A percentile compares a stretch with the other conserved stretches of the same genome.
These are phyloP conservation scores for Radopholus similis DNA, from an alignment of 1,140 invertebrate species.

Conservation along the genomic window DNA sequence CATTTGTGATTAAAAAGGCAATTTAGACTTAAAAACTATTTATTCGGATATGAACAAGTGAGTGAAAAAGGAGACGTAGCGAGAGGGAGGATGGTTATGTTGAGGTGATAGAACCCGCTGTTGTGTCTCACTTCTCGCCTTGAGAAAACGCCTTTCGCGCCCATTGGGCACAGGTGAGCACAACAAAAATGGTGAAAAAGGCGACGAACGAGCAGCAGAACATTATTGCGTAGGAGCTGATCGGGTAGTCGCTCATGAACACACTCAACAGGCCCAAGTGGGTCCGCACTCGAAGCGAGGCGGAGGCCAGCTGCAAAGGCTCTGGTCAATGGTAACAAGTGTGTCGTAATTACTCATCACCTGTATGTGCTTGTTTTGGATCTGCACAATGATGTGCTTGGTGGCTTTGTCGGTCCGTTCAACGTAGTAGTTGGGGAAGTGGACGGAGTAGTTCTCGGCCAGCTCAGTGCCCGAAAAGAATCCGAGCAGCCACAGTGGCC, in stretches of 20 bases:
- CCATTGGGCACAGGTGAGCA: constrained; percentile 3
- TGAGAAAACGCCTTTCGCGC: background rate
- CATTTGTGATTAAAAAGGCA: no score
- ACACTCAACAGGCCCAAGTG: constrained; percentile 7
- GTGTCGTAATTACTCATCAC: background rate
- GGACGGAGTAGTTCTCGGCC: constrained; percentile 11
- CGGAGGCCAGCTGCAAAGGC: constrained; percentile 18
- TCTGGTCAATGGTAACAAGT: background rate
- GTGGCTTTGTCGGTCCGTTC: constrained; percentile 15
- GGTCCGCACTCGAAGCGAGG: constrained; percentile 6
- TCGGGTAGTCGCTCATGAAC: constrained; percentile 22
- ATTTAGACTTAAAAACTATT: no score
- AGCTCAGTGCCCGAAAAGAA: constrained; percentile 21
- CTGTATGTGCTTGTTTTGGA: constrained; percentile 39
- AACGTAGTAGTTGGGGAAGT: constrained; percentile 30
- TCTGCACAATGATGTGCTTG: constrained; percentile 16
- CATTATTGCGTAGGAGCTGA: constrained; percentile 15
- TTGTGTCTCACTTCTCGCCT: no score
- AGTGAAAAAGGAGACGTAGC: no score
- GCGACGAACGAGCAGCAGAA: constrained; percentile 4
- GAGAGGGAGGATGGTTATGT: no score
- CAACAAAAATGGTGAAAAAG: constrained; percentile 12
- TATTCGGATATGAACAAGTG: no score
- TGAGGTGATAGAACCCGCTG: no score
- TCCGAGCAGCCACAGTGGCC: constrained; percentile 33